Base-by-base conservation (phyloP, 1,140 invertebrate genomes). In the Diprion similis region DNA sequence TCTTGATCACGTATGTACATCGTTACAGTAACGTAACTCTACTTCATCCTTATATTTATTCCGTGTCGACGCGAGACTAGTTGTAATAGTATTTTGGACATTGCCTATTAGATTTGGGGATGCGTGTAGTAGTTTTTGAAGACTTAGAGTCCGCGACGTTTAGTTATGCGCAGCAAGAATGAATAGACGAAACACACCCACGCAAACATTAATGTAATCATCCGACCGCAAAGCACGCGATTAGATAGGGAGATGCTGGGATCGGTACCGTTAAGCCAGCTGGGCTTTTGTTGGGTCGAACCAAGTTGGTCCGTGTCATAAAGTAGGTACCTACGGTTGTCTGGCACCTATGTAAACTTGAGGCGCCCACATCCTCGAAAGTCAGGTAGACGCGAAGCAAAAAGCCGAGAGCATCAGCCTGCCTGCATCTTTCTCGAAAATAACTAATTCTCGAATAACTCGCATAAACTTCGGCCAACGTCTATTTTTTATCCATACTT, bases 311-410 rank as follows among this genome's bases (percentile, higher is more conserved):
- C 51, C 51, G 51, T 59, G n/a, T 59, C 51, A 59, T 59, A 59
- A 59, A 59, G 51, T 59, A 37, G 24, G 24, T 37, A 59, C 10
- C 10, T 51, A 51, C n/a, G 51, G 51, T 59, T 59, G 51, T 59
- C 51, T 59, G n/a, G 51, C 51, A 59, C 51, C 51, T 59, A 59
- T 59, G 51, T 59, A 59, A 13, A 59, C 51, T 59, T 59, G 51
- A 37, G 24, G 51, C 51, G 51, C 3, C 51, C 51, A 59, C 51
- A 37, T 37, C 24, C 24, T 37, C 24, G 24, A 37, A 37, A 37
- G 24, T 37, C 24, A 37, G 24, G 24, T 37, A 37, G 24, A 37
- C 2, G 24, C 2, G 24, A 37, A 37, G 24, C 24, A 37, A 37
- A 37, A 37, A 37, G 24, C 24, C 24, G 6, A 37, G 24, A 37